Evolutionary conservation across 35 echinoderm and acorn worm species (phyloP).

Genomic region (Holothuria glaberrima): DNA sequence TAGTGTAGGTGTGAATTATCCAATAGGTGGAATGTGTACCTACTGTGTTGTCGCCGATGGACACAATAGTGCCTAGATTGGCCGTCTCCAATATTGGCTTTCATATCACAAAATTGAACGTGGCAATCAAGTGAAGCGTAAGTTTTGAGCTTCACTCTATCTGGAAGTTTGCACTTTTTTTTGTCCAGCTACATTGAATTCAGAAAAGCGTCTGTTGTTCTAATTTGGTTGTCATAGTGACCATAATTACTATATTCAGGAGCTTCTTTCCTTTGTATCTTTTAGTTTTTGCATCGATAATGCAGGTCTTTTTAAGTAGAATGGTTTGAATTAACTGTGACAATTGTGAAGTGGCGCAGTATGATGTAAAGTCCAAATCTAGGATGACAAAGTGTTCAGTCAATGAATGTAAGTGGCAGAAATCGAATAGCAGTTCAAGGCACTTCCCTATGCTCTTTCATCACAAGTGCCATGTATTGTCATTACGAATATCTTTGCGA

Average conservation of each 20-base stretch:
- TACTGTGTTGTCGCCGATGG: background rate
- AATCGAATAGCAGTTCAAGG: too few relatives aligned
- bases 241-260: background rate
- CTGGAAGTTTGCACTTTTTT: slow-evolving; percentile 9
- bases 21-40: background rate
- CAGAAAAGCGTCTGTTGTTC: background rate
- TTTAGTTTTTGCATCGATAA: slow-evolving; percentile 5
- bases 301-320: background rate
- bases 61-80: slow-evolving; percentile 20
- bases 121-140: slow-evolving; percentile 26
- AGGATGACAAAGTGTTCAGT: too few relatives aligned
- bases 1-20: slow-evolving; percentile 17
- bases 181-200: slow-evolving; percentile 1
- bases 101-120: background rate
- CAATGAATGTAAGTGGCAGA: too few relatives aligned
- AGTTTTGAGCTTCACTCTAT: slow-evolving; percentile 10
- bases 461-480: too few relatives aligned
- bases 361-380: too few relatives aligned
- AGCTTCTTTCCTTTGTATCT: background rate
- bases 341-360: background rate
- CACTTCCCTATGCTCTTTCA: too few relatives aligned
- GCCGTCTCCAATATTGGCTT: slow-evolving; percentile 24
- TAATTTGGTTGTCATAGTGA: slow-evolving; percentile 24
- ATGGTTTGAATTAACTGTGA: slow-evolving; percentile 3
- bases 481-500: too few relatives aligned